Evolutionary conservation across 2,113 vertebrate species (phyloP), one percentile per base, ranked within the genome.

Genomic region (Xerus inauris): DNA sequence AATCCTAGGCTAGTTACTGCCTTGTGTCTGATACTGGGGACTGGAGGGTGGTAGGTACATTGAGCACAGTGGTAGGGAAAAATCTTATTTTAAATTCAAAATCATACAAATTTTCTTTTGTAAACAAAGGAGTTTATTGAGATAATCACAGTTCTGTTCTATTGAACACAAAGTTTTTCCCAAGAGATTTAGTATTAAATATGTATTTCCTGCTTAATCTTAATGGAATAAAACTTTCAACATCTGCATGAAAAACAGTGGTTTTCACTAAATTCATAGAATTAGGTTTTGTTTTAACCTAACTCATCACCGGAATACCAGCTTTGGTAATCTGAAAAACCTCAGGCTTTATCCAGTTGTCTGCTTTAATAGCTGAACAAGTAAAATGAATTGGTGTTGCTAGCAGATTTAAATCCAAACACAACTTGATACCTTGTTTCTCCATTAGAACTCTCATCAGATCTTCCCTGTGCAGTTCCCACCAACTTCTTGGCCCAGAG

Each of bases 201-300:
- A 47, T 1, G 17, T 67, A 73, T 71, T 81, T 91, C 2, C 28
- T 92, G 38, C 90, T 94, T 95, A 38, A 87, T 76, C 28, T 94
- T 40, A 32, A 20, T 89, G 32, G 59, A 92, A 51, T 87, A 51
- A 95, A 95, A 49, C n/a, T 51, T 69, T 85, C 8, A 59, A 38
- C 5, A 51, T 72, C 0, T 86, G 14, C 28, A 64, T 42, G 54
- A 76, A 79, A 73, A 93, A 87, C 19, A 5, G 76, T 76, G 1
- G 77, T 17, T 80, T 77, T 73, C 11, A 47, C 35, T 89, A 87
- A 91, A 76, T 59, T 85, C 85, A 24, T 95, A 76, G 38, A 85
- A 69, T 91, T 93, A 79, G 51, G 8, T 77, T 87, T 72, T 87
- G 42, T 81, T 79, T 95, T 73, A 69, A 69, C 28, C 47, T 76